A percentile compares a stretch with the other conserved stretches of the same genome.
Evolutionary conservation across 2,888 invertebrate genomes (phyloP).

Genomic region (Penaeus monodon): DNA sequence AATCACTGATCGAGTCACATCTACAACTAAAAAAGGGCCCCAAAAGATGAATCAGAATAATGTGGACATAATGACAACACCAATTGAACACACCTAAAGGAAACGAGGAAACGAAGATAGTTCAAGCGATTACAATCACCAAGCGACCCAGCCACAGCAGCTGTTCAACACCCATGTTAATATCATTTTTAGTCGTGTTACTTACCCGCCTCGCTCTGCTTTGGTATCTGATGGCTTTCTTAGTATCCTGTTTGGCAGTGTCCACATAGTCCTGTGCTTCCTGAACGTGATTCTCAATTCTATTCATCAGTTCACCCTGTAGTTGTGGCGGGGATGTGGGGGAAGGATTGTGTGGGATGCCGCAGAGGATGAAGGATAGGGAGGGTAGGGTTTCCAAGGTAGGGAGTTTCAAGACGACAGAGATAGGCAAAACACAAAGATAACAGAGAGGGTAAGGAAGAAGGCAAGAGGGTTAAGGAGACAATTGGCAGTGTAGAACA

Average conservation of each 20-base stretch:
- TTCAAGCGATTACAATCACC: slow-evolving; percentile 45
- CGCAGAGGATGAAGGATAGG: slow-evolving; percentile 24
- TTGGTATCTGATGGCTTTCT: slow-evolving; percentile 99
- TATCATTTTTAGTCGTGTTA: slow-evolving; percentile 68
- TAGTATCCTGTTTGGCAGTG: slow-evolving; percentile 99
- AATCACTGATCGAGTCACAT: slow-evolving; percentile 43
- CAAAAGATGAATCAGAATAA: slow-evolving; percentile 20
- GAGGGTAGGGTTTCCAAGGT: not conserved
- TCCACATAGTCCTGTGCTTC: slow-evolving; percentile 99
- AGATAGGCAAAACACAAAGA: slow-evolving; percentile 51
- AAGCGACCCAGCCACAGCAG: slow-evolving; percentile 51
- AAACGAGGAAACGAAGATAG: slow-evolving; percentile 30
- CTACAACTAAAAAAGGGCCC: slow-evolving; percentile 34
- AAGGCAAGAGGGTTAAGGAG: slow-evolving; percentile 42
- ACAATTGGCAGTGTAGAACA: slow-evolving; percentile 38
- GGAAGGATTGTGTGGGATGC: slow-evolving; percentile 44
- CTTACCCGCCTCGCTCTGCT: slow-evolving; percentile 99
- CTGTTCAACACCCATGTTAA: slow-evolving; percentile 33
- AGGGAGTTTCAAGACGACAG: slow-evolving; percentile 52
- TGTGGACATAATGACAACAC: slow-evolving; percentile 34
- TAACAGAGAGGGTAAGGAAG: slow-evolving; percentile 34
- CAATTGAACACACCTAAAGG: slow-evolving; percentile 51
- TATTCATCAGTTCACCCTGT: slow-evolving; percentile 99
- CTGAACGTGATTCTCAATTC: slow-evolving; percentile 99
- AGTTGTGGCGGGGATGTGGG: slow-evolving; percentile 46